A percentile compares a stretch with the other conserved stretches of the same genome.
phyloP scores from a whole-genome alignment of 2,888 invertebrate species.

The Gasteruption jaculator region DNA sequence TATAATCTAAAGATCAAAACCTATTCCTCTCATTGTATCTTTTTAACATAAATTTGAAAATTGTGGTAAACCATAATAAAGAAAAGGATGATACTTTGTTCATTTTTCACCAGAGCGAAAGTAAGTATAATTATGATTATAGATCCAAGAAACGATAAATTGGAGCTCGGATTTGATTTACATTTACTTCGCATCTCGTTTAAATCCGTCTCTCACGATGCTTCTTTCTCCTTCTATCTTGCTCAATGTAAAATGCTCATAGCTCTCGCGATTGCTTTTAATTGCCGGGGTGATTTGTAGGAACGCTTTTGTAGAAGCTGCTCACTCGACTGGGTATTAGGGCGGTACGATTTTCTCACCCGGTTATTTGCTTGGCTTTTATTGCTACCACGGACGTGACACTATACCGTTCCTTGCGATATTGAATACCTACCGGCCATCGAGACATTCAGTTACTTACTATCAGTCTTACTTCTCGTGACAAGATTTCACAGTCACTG shows the following conservation, averaged over 20 bases:
- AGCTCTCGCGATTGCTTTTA: conserved; percentile 25
- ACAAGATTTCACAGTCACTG: too few species aligned
- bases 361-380: conserved; percentile 30
- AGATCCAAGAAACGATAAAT: conserved; percentile 17
- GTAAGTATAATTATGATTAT: too few species aligned
- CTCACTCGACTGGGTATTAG: conserved; percentile 25
- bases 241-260: too few species aligned
- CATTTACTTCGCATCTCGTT: conserved; percentile 23
- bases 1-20: too few species aligned
- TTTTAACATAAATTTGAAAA: too few species aligned
- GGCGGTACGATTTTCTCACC: conserved; percentile 30
- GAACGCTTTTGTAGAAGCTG: conserved; percentile 18
- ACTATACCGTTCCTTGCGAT: conserved; percentile 24
- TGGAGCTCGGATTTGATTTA: conserved; percentile 19
- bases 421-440: conserved; percentile 32
- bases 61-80: too few species aligned
- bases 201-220: conserved; percentile 7
- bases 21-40: too few species aligned
- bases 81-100: too few species aligned
- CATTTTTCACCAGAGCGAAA: too few species aligned
- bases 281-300: conserved; percentile 32
- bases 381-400: conserved; percentile 21
- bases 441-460: too few species aligned
- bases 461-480: too few species aligned
- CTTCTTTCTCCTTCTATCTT: conserved; percentile 3